phyloP scores from a whole-genome alignment of 2,888 invertebrate species.

The Lasioglossum figueresi region DNA sequence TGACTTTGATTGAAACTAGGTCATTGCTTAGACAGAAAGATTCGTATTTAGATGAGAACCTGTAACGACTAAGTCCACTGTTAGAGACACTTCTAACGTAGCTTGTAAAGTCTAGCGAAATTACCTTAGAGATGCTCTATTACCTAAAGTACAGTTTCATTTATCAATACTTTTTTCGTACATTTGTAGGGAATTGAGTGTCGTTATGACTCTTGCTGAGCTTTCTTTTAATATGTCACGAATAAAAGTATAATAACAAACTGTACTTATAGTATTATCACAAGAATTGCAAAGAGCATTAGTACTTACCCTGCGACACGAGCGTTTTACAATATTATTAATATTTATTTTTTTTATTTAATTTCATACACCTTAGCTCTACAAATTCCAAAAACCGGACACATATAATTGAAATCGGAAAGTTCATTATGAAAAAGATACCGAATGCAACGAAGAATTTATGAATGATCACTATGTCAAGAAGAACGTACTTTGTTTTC shows the following conservation, averaged over 20 bases:
- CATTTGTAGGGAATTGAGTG: conserved; percentile 36
- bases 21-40: conserved; percentile 62
- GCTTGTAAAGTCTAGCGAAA: conserved; percentile 64
- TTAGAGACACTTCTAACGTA: conserved; percentile 72
- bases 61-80: conserved; percentile 66
- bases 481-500: conserved; percentile 14
- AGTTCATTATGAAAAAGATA: conserved; percentile 27
- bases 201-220: conserved; percentile 31
- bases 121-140: conserved; percentile 61
- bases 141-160: conserved; percentile 52
- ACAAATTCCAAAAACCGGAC: conserved; percentile 31
- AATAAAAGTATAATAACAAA: conserved; percentile 45
- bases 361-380: conserved; percentile 31
- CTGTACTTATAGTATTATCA: conserved; percentile 52
- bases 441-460: conserved; percentile 35
- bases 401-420: conserved; percentile 10
- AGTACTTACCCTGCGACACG: conserved; percentile 48
- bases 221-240: conserved; percentile 42
- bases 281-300: conserved; percentile 45
- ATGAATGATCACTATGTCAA: conserved; percentile 11
- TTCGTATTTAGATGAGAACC: conserved; percentile 67
- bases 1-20: conserved; percentile 68
- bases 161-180: conserved; percentile 50
- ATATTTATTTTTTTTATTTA: conserved; percentile 61
- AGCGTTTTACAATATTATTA: conserved; percentile 70